Evolutionary conservation across 2,797 vertebrate species (phyloP), one percentile per base, ranked within the genome.

Genomic region (Ispidina picta): DNA sequence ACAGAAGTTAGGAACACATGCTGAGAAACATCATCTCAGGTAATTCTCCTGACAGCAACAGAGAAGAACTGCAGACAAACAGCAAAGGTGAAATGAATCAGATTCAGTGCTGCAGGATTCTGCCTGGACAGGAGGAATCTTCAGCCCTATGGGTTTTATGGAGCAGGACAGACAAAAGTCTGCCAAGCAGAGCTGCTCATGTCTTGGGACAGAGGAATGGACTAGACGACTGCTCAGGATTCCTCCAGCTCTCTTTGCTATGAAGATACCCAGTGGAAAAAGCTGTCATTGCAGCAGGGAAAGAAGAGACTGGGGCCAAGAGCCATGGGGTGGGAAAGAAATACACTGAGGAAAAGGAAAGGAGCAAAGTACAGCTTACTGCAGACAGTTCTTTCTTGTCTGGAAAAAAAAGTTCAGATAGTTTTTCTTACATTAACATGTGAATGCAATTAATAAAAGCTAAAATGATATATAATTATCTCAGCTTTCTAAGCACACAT

Each of bases 231-330:
- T 64, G 68, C 44, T 88, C 74, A 39, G 60, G 10, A 68, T 63
- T 51, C 41, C 56, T 86, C 44, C 71, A 86, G 60, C 74, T 54
- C 1, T 22, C 66, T 79, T 86, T 90, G 31, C 74, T 79, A 33
- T 52, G 66, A 73, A 83, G 55, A 92, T 65, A 54, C 13, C 74
- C 33, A 58, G 18, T 59, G 85, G 79, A 89, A 93, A 94, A 91
- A 59, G 26, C 39, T 83, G 73, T 78, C 82, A 74, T 21, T 31
- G 29, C 17, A 70, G 44, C 86, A 9, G 5, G 48, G 55, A 89
- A 91, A 81, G 51, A 88, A 66, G 63, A 78, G 48, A 60, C 23
- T 39, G 12, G 3, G 33, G 80, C 90, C 88, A 82, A 23, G n/a
- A 92, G 20, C 69, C 66, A 46, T 5, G 12, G 35, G 10, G 14